phyloP scores from a whole-genome alignment of 2,888 invertebrate genomes.

The Megastigmus dorsalis region DNA sequence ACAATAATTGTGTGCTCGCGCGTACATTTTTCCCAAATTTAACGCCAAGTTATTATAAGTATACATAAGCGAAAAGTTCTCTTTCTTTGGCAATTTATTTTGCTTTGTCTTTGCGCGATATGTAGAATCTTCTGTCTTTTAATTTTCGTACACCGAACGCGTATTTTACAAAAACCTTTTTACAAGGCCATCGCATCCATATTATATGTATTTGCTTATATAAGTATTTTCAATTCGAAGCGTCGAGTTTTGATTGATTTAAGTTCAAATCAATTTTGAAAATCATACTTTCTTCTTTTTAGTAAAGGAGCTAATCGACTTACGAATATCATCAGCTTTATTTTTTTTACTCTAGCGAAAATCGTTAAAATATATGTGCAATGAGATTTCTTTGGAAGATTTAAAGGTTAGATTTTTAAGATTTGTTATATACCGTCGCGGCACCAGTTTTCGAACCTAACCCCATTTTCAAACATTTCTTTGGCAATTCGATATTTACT shows the following conservation, averaged over 20 bases:
- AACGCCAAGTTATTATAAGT: background rate
- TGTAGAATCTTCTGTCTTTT: constrained; percentile 21
- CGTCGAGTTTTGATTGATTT: background rate
- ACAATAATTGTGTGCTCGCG: background rate
- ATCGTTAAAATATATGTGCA: too few relatives aligned
- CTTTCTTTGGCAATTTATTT: too few relatives aligned
- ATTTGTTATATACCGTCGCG: too few relatives aligned
- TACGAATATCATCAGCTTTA: too few relatives aligned
- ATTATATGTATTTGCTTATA: background rate
- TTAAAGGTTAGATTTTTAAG: too few relatives aligned
- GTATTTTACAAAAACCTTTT: constrained; percentile 42
- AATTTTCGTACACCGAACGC: constrained; percentile 35
- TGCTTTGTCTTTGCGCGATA: background rate
- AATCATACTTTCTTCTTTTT: background rate
- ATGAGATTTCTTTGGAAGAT: too few relatives aligned
- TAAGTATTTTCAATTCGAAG: constrained; percentile 1
- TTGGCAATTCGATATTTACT: too few relatives aligned
- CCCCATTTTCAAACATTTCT: too few relatives aligned
- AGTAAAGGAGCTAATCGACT: background rate
- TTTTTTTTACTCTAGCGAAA: too few relatives aligned
- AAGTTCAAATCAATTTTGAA: background rate
- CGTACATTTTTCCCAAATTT: background rate
- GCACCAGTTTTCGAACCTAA: too few relatives aligned
- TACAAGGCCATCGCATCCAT: constrained; percentile 1
- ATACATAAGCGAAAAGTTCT: background rate